A percentile compares a stretch with the other conserved stretches of the same genome.
These are phyloP conservation scores for Antidorcas marsupialis DNA, from an alignment of 2,113 vertebrate species.

Conservation along the genomic window DNA sequence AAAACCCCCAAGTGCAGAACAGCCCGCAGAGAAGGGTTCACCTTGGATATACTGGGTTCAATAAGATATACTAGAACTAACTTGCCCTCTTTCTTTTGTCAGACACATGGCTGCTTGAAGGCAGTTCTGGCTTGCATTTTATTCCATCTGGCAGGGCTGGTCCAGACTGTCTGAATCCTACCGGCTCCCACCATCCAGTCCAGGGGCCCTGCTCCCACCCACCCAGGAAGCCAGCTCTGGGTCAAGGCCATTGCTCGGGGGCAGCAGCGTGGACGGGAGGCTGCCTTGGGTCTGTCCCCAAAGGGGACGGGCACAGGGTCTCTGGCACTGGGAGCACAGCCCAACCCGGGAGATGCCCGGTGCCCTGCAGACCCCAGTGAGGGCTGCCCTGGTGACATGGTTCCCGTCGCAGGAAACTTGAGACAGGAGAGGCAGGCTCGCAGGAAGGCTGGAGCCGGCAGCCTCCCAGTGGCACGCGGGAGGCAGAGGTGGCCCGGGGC, in stretches of 20 bases:
- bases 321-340: background rate
- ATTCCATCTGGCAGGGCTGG: background rate
- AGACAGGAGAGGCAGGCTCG: background rate
- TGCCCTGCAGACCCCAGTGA: background rate
- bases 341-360: background rate
- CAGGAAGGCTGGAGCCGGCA: background rate
- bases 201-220: background rate
- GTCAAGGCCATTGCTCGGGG: background rate
- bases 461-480: background rate
- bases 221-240: background rate
- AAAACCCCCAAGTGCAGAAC: background rate
- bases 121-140: background rate
- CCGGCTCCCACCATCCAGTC: accelerated
- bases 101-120: background rate
- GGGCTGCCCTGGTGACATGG: background rate
- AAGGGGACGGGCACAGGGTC: background rate
- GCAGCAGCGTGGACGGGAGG: background rate
- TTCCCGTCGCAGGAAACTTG: background rate
- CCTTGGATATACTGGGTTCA: background rate
- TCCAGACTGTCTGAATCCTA: background rate
- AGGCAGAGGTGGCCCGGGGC: background rate
- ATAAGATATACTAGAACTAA: background rate
- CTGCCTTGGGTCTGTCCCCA: background rate
- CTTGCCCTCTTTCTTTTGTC: background rate
- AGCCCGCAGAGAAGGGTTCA: background rate